Evolutionary conservation across 2,113 vertebrate genomes (phyloP).

Genomic region (Charadrius vociferus): DNA sequence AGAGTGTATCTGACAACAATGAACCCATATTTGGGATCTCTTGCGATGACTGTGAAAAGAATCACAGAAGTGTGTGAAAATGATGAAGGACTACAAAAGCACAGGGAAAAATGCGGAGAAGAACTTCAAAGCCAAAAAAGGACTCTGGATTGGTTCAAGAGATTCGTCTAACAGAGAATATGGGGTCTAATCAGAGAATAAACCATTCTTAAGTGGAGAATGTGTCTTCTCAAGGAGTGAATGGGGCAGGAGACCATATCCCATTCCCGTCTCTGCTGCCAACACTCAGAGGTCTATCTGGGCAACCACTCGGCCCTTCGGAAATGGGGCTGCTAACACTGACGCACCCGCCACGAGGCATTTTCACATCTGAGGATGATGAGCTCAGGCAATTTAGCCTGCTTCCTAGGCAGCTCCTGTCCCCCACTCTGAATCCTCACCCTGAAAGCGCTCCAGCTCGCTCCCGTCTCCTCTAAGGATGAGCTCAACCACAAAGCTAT

Average conservation of each 20-base stretch:
- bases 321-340: too few species aligned
- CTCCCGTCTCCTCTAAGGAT: neutral
- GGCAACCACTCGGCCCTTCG: neutral
- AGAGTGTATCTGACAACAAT: neutral
- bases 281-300: neutral
- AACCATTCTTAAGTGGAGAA: neutral
- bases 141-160: neutral
- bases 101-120: neutral
- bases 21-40: neutral
- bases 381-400: neutral
- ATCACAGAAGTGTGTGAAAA: neutral
- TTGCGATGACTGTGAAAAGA: neutral
- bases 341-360: rapidly evolving
- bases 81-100: neutral
- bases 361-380: neutral
- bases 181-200: neutral
- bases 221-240: neutral
- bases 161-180: neutral
- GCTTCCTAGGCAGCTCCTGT: neutral
- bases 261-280: neutral
- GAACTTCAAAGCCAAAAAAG: neutral
- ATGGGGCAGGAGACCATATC: neutral
- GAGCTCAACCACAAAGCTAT: neutral
- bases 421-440: neutral
- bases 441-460: rapidly evolving